Percentiles rank a stretch among this genome's conserved stretches.
phyloP scores from a whole-genome alignment of 2,113 vertebrate genomes.

The Pica pica region DNA sequence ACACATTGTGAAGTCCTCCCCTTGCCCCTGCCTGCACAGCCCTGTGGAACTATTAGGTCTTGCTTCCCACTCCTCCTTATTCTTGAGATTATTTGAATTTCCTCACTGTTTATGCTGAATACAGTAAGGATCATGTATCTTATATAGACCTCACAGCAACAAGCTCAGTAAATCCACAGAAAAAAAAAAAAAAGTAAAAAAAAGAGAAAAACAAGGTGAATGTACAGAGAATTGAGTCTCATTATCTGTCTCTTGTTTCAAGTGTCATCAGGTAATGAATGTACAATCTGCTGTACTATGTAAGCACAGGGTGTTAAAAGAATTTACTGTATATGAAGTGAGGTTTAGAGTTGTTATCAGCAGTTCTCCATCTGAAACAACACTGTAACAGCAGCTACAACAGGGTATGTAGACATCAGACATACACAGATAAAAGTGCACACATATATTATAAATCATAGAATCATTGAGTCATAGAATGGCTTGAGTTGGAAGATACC shows the following conservation, averaged over 20 bases:
- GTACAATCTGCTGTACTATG: not conserved
- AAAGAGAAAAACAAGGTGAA: not conserved
- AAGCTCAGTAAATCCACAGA: not conserved
- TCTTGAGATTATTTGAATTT: not conserved
- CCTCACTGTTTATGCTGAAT: not conserved
- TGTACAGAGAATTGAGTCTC: not conserved
- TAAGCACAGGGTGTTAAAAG: not conserved
- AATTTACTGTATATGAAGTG: not conserved
- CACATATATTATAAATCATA: not conserved
- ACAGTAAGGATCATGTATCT: not conserved
- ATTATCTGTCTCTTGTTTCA: not conserved
- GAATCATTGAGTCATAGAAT: not conserved
- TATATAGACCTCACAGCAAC: not conserved
- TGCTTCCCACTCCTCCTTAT: not conserved
- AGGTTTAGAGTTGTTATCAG: not conserved
- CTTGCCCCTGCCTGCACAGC: not conserved
- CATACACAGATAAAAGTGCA: not conserved
- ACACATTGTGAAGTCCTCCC: not conserved
- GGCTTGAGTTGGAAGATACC: not conserved
- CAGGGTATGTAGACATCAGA: not conserved
- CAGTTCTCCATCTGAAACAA: conserved; percentile 27
- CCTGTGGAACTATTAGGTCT: not conserved
- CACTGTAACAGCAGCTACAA: not conserved
- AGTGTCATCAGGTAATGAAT: not conserved
- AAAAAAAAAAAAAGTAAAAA: not conserved